Percentiles rank a stretch among this genome's conserved stretches.
Conservation (phyloP, 2,113 vertebrate species). For the Cryptotis parvus region DNA sequence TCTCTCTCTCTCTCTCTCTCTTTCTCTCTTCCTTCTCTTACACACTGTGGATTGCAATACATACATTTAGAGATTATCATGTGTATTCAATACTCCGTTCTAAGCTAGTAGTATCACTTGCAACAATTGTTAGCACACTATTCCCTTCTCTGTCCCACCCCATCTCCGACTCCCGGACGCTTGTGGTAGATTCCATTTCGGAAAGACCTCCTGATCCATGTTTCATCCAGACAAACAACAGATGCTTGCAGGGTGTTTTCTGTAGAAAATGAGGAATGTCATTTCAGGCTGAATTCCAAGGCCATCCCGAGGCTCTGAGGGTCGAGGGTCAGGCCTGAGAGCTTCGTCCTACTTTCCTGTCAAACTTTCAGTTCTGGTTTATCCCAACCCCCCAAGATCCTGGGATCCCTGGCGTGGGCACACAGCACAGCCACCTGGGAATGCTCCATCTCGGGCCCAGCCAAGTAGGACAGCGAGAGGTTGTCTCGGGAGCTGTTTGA, state of each 20-base stretch:
- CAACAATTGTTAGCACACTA: too few species aligned
- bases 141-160: too few species aligned
- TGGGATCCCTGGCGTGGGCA: neutral
- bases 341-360: neutral
- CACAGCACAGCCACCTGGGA: neutral
- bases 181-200: too few species aligned
- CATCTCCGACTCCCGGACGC: too few species aligned
- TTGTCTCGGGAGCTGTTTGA: neutral
- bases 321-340: constrained; percentile 1
- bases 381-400: neutral
- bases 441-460: neutral
- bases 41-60: too few species aligned
- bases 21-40: too few species aligned
- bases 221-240: too few species aligned
- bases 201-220: too few species aligned
- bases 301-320: neutral
- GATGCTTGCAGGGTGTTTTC: neutral
- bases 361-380: constrained; percentile 20
- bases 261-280: constrained; percentile 32
- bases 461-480: neutral
- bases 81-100: too few species aligned
- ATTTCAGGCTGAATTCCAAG: neutral
- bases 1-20: too few species aligned
- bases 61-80: too few species aligned
- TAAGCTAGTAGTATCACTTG: too few species aligned